Conservation (phyloP, 37 sponge, comb jelly and placozoan species). For the Beroe forskalii region DNA sequence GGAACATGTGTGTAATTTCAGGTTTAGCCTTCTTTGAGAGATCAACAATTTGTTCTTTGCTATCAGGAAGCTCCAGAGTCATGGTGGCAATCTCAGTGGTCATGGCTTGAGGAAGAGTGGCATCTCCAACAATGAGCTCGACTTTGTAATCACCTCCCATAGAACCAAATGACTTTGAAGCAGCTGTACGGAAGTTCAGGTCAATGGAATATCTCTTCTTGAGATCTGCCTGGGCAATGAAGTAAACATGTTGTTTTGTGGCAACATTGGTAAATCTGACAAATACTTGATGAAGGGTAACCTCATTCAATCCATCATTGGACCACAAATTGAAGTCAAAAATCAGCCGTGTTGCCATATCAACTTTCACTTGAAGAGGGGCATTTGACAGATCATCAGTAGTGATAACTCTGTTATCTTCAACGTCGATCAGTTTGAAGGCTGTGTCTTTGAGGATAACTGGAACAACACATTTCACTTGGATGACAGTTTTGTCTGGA, state of each 20-base stretch:
- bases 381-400: neutral
- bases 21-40: neutral
- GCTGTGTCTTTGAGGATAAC: neutral
- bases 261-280: constrained; percentile 69
- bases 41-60: neutral
- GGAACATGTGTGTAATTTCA: constrained; percentile 71
- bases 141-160: constrained; percentile 69
- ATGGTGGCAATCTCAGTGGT: neutral
- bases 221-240: constrained; percentile 73
- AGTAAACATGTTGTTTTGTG: constrained; percentile 73
- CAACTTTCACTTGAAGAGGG: neutral
- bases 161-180: constrained; percentile 40
- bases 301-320: neutral
- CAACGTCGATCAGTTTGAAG: constrained; percentile 14
- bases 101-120: constrained; percentile 41
- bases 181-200: constrained; percentile 27
- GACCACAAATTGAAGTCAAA: neutral
- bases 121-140: constrained; percentile 70
- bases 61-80: constrained; percentile 18
- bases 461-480: constrained; percentile 19
- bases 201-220: constrained; percentile 50
- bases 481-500: neutral
- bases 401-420: constrained; percentile 1
- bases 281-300: constrained; percentile 72
- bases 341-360: neutral